Conservation (phyloP, 2,888 invertebrate species). For the Acronicta aceris region DNA sequence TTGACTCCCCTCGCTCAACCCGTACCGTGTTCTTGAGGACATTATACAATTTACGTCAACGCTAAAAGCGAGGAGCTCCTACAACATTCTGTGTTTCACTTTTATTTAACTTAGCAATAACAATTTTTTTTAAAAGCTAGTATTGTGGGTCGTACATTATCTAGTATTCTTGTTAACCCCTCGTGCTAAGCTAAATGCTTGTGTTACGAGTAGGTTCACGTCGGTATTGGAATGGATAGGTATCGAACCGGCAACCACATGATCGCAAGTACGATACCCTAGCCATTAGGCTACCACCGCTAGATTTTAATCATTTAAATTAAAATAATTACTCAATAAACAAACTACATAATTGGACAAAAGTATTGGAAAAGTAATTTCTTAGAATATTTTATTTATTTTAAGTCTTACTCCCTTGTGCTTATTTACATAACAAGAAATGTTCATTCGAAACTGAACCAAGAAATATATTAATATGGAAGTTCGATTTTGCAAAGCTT, state of each 20-base stretch:
- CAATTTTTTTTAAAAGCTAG: too few relatives aligned
- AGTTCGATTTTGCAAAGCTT: constrained; percentile 58
- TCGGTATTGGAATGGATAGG: too few relatives aligned
- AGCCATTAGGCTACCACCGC: too few relatives aligned
- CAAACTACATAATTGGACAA: constrained; percentile 32
- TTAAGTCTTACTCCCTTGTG: constrained; percentile 33
- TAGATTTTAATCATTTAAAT: too few relatives aligned
- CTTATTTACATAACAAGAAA: constrained; percentile 70
- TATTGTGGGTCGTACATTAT: too few relatives aligned
- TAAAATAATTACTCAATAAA: constrained; percentile 37
- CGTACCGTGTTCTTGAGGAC: constrained; percentile 55
- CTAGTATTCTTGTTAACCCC: too few relatives aligned
- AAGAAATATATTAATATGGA: constrained; percentile 58
- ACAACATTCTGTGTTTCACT: constrained; percentile 32
- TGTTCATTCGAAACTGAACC: constrained; percentile 62
- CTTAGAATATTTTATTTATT: constrained; percentile 10
- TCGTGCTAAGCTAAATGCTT: too few relatives aligned
- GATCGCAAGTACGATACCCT: too few relatives aligned
- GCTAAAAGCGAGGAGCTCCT: constrained; percentile 55
- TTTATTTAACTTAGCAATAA: constrained; percentile 31
- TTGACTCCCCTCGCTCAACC: constrained; percentile 69
- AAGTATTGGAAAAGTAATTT: constrained; percentile 30
- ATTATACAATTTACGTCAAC: constrained; percentile 68
- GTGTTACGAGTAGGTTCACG: too few relatives aligned
- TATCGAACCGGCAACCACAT: too few relatives aligned